Percentiles rank a stretch among this genome's conserved stretches.
phyloP scores from a whole-genome alignment of 2,113 vertebrate species.

The Ceuthmochares aereus region DNA sequence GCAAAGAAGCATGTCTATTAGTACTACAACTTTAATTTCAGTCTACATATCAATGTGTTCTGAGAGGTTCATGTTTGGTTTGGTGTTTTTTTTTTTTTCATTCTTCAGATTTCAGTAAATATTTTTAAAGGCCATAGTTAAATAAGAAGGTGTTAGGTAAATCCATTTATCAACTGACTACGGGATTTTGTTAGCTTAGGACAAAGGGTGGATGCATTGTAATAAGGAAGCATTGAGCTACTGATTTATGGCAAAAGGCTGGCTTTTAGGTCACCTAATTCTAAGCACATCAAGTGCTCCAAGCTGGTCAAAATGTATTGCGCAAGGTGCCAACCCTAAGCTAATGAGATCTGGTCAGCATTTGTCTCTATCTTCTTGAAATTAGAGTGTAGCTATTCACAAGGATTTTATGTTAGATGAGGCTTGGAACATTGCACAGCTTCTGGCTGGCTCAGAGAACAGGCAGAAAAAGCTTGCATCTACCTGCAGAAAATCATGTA shows the following conservation, averaged over 20 bases:
- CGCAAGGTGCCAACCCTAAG: background rate
- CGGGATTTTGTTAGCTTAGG: background rate
- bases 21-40: background rate
- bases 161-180: background rate
- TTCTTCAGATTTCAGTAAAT: background rate
- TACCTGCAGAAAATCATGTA: background rate
- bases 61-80: background rate
- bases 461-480: background rate
- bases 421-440: background rate
- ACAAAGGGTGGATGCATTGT: background rate
- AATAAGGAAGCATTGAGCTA: background rate
- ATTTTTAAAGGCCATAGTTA: background rate
- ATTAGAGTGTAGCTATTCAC: background rate
- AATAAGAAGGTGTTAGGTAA: background rate
- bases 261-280: conserved; percentile 15
- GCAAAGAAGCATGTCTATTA: background rate
- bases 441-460: background rate
- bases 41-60: background rate
- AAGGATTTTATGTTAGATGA: background rate
- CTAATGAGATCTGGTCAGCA: background rate
- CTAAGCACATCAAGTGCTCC: background rate
- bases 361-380: background rate
- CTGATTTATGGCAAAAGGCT: background rate
- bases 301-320: background rate
- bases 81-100: background rate